Base-by-base conservation (phyloP, 2,113 vertebrate species). In the Corynorhinus townsendii region DNA sequence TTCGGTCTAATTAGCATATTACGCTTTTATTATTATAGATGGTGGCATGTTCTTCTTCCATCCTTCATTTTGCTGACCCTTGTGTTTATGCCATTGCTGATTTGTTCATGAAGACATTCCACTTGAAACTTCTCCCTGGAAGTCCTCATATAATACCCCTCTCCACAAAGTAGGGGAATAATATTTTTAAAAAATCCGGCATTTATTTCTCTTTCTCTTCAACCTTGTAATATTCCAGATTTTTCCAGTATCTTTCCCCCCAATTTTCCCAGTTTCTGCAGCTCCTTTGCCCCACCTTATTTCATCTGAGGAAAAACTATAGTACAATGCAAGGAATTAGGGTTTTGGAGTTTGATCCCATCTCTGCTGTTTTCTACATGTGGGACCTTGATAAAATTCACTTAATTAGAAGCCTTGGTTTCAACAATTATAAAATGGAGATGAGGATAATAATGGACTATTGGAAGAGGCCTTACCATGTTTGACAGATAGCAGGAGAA, bases 1-100 rank as follows among this genome's bases (percentile, higher is more conserved):
- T 7, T 19, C 19, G 1, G 54, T 56, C 20, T 56, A 56, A 56
- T 22, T 56, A 56, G 54, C 54, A 56, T 56, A 22, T 56, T 56
- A 56, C 2, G 2, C 54, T 56, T 56, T 56, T 56, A 56, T 20
- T 54, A 22, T 54, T 54, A 56, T 20, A 56, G 54, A 19, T 17
- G 43, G 20, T 7, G 54, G 11, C 5, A n/a, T 3, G n/a, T 5
- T 56, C 14, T 17, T n/a, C 35, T 12, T n/a, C 19, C 10, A 0
- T 20, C 20, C 76, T 30, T 59, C 22, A 35, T 26, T 56, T 11
- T 20, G 26, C 19, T 59, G 12, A 59, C 43, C 3, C 4, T 72
- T 35, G 35, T 45, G 40, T 54, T 30, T 5, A 19, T 6, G 1
- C 10, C 49, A n/a, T 15, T 72, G 69, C 16, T 54, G 28, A 15